A percentile compares a stretch with the other conserved stretches of the same genome.
These are phyloP conservation scores for Marmota flaviventris DNA, from an alignment of 2,113 vertebrate genomes.

Conservation along the genomic window DNA sequence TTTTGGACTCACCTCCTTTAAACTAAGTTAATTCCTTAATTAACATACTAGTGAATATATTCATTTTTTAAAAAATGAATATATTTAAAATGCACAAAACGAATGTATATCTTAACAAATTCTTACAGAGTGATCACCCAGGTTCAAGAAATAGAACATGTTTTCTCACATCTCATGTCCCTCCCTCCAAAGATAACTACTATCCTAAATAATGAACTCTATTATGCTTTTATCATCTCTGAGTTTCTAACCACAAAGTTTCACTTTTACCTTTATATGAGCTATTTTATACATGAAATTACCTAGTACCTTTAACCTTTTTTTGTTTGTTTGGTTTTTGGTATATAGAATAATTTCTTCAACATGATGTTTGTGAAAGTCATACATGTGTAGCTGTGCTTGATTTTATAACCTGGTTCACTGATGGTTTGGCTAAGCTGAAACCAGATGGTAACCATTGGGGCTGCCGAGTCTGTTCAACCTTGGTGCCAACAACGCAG, in stretches of 20 bases:
- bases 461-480: background rate
- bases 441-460: background rate
- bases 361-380: background rate
- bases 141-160: background rate
- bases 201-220: background rate
- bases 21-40: background rate
- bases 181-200: too few relatives aligned
- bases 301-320: too few relatives aligned
- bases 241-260: background rate
- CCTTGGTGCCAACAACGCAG: background rate
- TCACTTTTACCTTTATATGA: background rate
- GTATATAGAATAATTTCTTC: background rate
- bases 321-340: background rate
- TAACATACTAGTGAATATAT: background rate
- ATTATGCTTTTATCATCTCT: background rate
- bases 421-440: background rate
- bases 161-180: background rate
- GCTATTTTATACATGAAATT: background rate
- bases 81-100: background rate
- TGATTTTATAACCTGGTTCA: background rate
- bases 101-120: background rate
- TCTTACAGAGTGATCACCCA: background rate
- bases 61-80: background rate
- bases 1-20: background rate
- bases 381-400: background rate